Evolutionary conservation across 2,888 invertebrate species (phyloP), one percentile per base, ranked within the genome.

Genomic region (Aporophyla nigra): DNA sequence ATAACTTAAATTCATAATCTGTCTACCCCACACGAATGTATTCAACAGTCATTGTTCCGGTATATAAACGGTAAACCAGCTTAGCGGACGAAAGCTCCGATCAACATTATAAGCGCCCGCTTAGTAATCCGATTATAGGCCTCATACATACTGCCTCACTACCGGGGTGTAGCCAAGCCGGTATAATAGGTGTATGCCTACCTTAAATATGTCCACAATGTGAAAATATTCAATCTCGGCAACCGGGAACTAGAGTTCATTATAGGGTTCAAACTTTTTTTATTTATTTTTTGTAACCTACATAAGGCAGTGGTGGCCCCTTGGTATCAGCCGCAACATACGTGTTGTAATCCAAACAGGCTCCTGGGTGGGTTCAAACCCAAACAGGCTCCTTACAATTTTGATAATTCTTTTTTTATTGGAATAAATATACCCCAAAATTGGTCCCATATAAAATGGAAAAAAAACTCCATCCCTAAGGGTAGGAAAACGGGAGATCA

Each of bases 51-150:
- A 67, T 66, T 73, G 49, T 67, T 66, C 40, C 46, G 40, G 16
- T 51, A 19, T 27, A 69, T 53, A 46, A 43, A 10, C 62, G 24
- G 61, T 61, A 78, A 71, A 67, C 58, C 70, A 59, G 78, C 67
- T 73, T 78, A 83, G n/a, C 21, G 46, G 59, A 5, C 21, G 24
- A 67, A 78, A 73, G 49, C 84, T 54, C 49, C 21, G 62, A 62
- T 70, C 59, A 78, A 72, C 80, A 74, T 61, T 77, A 71, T 77
- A 63, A 82, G 70, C 77, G 33, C 53, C 53, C 62, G 73, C 65
- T 71, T 63, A 76, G 51, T 59, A 82, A 80, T 69, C 65, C 68
- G 76, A 76, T 80, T 72, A 76, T 65, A 69, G 21, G 56, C 63
- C 58, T 69, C 43, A 51, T 59, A 71, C 59, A 71, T 68, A 56